Percentiles rank a stretch among this genome's conserved stretches.
Evolutionary conservation across 2,888 invertebrate species (phyloP).

Genomic region (Tetragonisca angustula): DNA sequence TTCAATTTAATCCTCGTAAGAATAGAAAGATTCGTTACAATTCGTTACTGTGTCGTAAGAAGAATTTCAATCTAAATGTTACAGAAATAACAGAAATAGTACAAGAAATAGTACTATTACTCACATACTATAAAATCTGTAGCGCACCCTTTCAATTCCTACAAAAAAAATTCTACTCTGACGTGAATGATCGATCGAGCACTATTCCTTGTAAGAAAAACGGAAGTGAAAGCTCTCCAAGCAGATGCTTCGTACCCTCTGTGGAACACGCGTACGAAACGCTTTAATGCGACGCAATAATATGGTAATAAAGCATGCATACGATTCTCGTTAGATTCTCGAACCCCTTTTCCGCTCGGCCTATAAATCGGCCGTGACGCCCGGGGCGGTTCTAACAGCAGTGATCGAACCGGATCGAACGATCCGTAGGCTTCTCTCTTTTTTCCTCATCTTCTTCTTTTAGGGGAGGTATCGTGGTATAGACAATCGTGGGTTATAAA

Average conservation of each 20-base stretch:
- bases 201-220: background rate
- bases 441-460: background rate
- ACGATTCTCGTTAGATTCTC: slow-evolving; percentile 62
- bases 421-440: background rate
- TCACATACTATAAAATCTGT: background rate
- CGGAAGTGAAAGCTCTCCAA: background rate
- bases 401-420: slow-evolving; percentile 57
- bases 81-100: too few species aligned
- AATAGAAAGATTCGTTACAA: too few species aligned
- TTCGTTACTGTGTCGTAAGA: background rate
- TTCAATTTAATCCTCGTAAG: too few species aligned
- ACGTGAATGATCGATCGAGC: background rate
- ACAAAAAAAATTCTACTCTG: background rate
- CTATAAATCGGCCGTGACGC: slow-evolving; percentile 65
- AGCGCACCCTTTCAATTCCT: background rate
- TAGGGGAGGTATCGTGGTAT: slow-evolving; percentile 18
- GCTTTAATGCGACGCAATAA: slow-evolving; percentile 57
- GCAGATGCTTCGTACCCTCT: slow-evolving; percentile 47
- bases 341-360: slow-evolving; percentile 57
- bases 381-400: slow-evolving; percentile 45
- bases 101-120: too few species aligned
- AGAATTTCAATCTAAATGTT: background rate
- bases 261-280: slow-evolving; percentile 35
- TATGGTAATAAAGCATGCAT: slow-evolving; percentile 67
- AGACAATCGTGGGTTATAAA: slow-evolving; percentile 74